A percentile compares a stretch with the other conserved stretches of the same genome.
These are phyloP conservation scores for Didymodactylos carnosus DNA, from an alignment of 2,888 invertebrate genomes.

Conservation along the genomic window DNA sequence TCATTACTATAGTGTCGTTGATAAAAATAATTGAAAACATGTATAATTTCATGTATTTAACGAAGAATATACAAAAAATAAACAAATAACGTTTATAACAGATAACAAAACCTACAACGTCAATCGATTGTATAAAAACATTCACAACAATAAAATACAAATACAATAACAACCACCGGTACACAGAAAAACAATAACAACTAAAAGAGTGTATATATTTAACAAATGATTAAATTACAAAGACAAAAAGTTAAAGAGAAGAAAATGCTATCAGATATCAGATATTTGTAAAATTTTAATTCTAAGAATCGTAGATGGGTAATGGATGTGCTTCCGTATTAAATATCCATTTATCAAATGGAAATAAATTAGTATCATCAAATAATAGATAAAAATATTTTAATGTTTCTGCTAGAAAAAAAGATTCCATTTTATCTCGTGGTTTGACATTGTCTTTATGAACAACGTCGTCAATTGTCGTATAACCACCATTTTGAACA, in stretches of 20 bases:
- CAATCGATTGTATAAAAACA: no score
- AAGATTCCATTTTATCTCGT: constrained; percentile 94
- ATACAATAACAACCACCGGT: not conserved
- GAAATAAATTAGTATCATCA: constrained; percentile 45
- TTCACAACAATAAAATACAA: not conserved
- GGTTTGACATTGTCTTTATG: constrained; percentile 51
- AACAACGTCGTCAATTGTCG: constrained; percentile 70
- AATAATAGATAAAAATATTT: constrained; percentile 94
- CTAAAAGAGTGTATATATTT: not conserved
- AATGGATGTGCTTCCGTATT: constrained; percentile 96
- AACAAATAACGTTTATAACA: no score
- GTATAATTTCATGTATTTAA: no score
- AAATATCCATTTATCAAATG: constrained; percentile 86
- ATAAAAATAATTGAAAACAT: no score
- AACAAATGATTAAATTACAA: not conserved
- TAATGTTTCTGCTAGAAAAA: constrained; percentile 90
- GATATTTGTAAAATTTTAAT: not conserved
- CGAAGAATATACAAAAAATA: no score
- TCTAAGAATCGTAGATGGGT: not conserved
- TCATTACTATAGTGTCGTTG: no score
- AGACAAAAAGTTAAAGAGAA: not conserved
- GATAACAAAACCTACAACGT: no score
- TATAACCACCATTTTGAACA: constrained; percentile 63
- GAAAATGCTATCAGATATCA: not conserved
- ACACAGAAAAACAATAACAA: not conserved